Base-by-base conservation (phyloP, 2,113 vertebrate genomes). In the Silurus meridionalis region DNA sequence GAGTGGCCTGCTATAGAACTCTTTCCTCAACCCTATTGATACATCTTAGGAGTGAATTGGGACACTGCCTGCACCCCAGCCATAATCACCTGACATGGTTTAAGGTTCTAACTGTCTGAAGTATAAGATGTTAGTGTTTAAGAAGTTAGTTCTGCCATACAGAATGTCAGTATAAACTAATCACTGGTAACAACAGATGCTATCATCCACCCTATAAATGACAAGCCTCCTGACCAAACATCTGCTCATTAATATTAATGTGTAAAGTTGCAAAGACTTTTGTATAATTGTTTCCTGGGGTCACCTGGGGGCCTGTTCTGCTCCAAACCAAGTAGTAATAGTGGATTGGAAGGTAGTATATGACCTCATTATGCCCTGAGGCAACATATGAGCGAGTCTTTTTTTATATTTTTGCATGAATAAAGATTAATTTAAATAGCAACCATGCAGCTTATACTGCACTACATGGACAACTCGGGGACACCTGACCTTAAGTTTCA, bases 391-490 rank as follows among this genome's bases (percentile, higher is more conserved):
- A 61, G 53, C 37, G 25, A 67, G 60, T 53, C 61, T 67, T 52
- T 67, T 37, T 67, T 82, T 53, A 83, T 83, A 50, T 69, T 67
- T 19, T 25, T 69, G 48, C 63, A 69, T 83, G 50, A 83, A 69
- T 69, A 55, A 28, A 83, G 53, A 69, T 67, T 13, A 69, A 83
- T 0, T 80, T 25, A 50, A 64, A 64, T 46, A 21, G 80, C 19
- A 61, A 25, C 19, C 46, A 50, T 50, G 48, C 72, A n/a, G 48
- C 21, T 50, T 52, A 53, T 23, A 53, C 19, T 52, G 37, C 37
- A 37, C 37, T 37, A 37, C 37, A 37, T 37, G 37, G 37, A 37
- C 37, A 37, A 37, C 1, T 37, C 2, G 37, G 1, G 37, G 37
- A 37, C 37, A 37, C 37, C 37, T 37, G 37, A 37, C 37, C 37